Conservation (phyloP, 2,888 invertebrate genomes). For the Nomada ruficornis region DNA sequence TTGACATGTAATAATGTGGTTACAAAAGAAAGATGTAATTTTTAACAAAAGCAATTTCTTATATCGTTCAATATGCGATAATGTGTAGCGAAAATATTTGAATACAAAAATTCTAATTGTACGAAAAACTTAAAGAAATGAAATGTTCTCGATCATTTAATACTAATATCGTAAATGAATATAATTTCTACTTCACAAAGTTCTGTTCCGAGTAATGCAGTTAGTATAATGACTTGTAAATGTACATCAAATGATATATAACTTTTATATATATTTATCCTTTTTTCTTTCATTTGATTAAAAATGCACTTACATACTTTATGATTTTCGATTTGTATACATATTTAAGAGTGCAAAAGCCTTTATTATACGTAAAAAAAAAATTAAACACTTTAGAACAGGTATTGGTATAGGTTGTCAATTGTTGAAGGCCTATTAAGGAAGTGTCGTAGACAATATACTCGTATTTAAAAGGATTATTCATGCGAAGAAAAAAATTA, state of each 20-base stretch:
- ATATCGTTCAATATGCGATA: conserved; percentile 45
- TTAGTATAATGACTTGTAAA: conserved; percentile 24
- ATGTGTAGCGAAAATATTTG: conserved; percentile 30
- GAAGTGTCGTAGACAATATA: conserved; percentile 74
- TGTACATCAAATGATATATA: conserved; percentile 25
- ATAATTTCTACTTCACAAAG: conserved; percentile 27
- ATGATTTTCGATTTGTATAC: conserved; percentile 20
- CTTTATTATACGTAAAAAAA: conserved; percentile 32
- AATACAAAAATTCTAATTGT: conserved; percentile 26
- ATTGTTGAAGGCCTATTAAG: conserved; percentile 77
- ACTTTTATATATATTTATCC: conserved; percentile 16
- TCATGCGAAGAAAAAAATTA: conserved; percentile 34
- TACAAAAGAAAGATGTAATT: conserved; percentile 42
- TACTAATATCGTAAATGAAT: conserved; percentile 24
- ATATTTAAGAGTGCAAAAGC: conserved; percentile 40
- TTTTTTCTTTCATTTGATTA: conserved; percentile 6
- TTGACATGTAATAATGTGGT: conserved; percentile 50
- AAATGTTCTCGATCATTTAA: conserved; percentile 25
- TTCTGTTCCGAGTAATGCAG: conserved; percentile 21
- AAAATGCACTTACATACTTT: conserved; percentile 3
- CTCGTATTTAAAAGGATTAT: conserved; percentile 58
- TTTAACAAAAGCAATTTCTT: conserved; percentile 65
- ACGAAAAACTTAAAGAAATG: conserved; percentile 6
- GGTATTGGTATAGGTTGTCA: conserved; percentile 63
- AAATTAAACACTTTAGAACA: conserved; percentile 45